phyloP scores from a whole-genome alignment of 1,140 invertebrate species.

The Acromyrmex charruanus region DNA sequence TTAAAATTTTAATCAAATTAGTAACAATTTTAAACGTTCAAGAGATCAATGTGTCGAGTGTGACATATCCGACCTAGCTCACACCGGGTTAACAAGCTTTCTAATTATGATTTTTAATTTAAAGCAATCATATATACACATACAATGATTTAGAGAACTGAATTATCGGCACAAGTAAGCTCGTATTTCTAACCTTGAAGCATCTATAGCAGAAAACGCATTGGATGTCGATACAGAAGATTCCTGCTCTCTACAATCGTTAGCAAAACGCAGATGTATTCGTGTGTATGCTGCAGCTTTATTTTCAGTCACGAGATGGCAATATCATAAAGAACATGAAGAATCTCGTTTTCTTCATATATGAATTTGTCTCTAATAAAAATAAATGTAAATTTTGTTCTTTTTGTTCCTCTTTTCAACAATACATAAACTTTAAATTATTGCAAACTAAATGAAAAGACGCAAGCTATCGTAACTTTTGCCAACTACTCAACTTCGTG shows the following conservation, averaged over 20 bases:
- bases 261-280: neutral
- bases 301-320: slow-evolving; percentile 60
- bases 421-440: slow-evolving; percentile 62
- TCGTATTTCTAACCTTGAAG: slow-evolving; percentile 14
- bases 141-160: neutral
- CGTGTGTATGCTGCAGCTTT: neutral
- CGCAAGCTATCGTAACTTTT: neutral
- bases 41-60: no score
- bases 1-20: no score
- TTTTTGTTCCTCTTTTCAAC: neutral
- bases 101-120: neutral
- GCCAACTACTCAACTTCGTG: slow-evolving; percentile 10
- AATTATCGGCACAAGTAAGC: slow-evolving; percentile 42
- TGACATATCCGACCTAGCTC: no score
- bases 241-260: slow-evolving; percentile 20
- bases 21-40: no score
- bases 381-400: slow-evolving; percentile 35
- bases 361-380: slow-evolving; percentile 42
- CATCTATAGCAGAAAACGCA: slow-evolving; percentile 12
- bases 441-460: slow-evolving; percentile 45
- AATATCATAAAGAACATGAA: slow-evolving; percentile 4
- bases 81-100: no score
- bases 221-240: slow-evolving; percentile 69
- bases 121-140: neutral
- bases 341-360: neutral